These are phyloP conservation scores for Papilio polytes DNA, from an alignment of 1,140 invertebrate species.

Conservation along the genomic window DNA sequence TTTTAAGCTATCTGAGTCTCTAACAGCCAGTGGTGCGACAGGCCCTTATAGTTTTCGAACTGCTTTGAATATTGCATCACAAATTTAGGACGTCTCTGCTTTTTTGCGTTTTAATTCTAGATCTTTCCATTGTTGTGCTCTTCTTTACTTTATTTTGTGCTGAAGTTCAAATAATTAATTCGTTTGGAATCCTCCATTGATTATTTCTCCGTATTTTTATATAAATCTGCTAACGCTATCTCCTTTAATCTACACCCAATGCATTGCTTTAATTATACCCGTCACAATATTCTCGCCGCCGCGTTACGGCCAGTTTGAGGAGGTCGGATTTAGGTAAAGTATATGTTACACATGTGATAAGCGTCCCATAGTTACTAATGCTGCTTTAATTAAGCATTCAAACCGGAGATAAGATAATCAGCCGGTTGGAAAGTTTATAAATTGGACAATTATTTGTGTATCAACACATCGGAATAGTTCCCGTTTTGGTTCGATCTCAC, in stretches of 20 bases:
- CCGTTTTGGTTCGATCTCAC: slow-evolving; percentile 15
- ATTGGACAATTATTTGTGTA: slow-evolving; percentile 23
- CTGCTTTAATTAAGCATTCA: slow-evolving; percentile 31
- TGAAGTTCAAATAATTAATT: neutral
- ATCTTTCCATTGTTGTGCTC: neutral
- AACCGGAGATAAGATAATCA: slow-evolving; percentile 32
- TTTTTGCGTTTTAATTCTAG: neutral
- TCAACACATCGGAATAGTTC: slow-evolving; percentile 20
- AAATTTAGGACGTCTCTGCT: too few relatives aligned
- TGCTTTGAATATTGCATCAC: neutral
- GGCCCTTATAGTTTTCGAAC: too few relatives aligned
- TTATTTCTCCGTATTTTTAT: neutral
- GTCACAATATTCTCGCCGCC: slow-evolving; percentile 76
- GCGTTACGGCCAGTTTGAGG: slow-evolving; percentile 64
- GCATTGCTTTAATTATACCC: slow-evolving; percentile 65
- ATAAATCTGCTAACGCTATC: slow-evolving; percentile 38
- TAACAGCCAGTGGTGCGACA: too few relatives aligned
- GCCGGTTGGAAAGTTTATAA: slow-evolving; percentile 26
- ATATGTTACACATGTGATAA: slow-evolving; percentile 38
- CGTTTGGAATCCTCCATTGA: neutral
- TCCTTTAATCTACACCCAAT: slow-evolving; percentile 48
- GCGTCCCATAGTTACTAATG: slow-evolving; percentile 28
- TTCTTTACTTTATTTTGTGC: neutral
- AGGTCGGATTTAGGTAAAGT: slow-evolving; percentile 62
- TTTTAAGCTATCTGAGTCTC: too few relatives aligned